phyloP scores from a whole-genome alignment of 2,888 invertebrate genomes.

The Rhimphoctona megacephalus region DNA sequence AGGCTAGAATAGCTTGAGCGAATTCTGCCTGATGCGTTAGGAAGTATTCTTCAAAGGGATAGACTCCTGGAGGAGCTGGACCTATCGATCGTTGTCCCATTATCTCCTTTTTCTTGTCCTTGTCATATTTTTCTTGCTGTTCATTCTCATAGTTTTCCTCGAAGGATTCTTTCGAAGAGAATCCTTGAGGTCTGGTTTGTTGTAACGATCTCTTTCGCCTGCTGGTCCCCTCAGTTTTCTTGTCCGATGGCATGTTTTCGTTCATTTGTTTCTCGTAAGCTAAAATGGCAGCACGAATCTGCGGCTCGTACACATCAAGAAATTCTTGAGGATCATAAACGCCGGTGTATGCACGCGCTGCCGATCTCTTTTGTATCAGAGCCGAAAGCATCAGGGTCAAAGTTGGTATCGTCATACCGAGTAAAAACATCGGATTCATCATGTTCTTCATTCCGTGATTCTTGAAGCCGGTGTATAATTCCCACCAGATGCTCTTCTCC shows the following conservation, averaged over 20 bases:
- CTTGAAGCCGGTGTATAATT: slow-evolving; percentile 79
- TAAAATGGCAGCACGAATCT: slow-evolving; percentile 76
- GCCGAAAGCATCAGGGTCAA: slow-evolving; percentile 81
- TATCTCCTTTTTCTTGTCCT: not conserved
- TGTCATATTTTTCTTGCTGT: not conserved
- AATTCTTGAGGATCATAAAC: slow-evolving; percentile 71
- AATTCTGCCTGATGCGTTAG: not conserved
- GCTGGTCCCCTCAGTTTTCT: not conserved
- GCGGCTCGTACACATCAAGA: slow-evolving; percentile 76
- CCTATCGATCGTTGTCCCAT: not conserved
- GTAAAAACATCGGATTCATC: slow-evolving; percentile 81
- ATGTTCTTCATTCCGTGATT: slow-evolving; percentile 82
- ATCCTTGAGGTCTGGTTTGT: not conserved
- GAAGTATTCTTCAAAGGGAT: not conserved
- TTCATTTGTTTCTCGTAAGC: slow-evolving; percentile 68
- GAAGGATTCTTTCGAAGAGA: not conserved
- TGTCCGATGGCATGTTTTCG: not conserved
- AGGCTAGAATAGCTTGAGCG: not conserved
- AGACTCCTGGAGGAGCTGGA: not conserved
- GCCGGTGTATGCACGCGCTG: slow-evolving; percentile 70
- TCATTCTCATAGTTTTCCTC: not conserved
- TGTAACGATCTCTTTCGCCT: slow-evolving; percentile 14
- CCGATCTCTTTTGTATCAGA: slow-evolving; percentile 79
- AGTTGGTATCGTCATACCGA: slow-evolving; percentile 81
- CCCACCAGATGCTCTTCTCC: slow-evolving; percentile 78